Evolutionary conservation across 2,797 vertebrate genomes (phyloP), one percentile per base, ranked within the genome.

Genomic region (Ptychobarbus kaznakovi): DNA sequence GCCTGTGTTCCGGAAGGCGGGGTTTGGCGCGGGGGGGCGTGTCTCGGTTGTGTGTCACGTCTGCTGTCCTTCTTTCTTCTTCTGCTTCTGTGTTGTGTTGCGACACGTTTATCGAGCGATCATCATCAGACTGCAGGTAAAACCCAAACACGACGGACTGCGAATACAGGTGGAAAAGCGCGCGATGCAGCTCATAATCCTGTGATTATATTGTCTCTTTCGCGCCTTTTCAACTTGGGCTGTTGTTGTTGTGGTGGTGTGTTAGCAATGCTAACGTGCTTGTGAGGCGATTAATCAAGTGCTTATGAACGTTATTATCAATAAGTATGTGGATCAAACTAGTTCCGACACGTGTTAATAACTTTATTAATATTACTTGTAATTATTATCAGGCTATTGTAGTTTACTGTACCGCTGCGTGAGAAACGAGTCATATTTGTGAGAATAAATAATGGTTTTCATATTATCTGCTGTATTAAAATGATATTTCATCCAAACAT

Each of bases 61-160:
- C 74, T 78, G 82, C 82, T 78, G 74, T 84, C 20, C 53, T 32
- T 84, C 82, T 84, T 84, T 70, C 58, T 80, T 80, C 56, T 51
- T 13, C 63, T 68, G 15, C 40, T 32, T 32, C 32, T 63, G 70
- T 2, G 40, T 15, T 78, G n/a, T 42, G 75, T 42, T 4, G 61
- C n/a, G 82, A 46, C 46, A 56, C 58, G 61, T 53, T 77, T 49
- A 70, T 70, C 63, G 16, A 10, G 46, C 16, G 70, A 63, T 58
- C 8, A n/a, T 58, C 8, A 1, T 78, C 65, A 42, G 20, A 40
- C 40, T 7, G 49, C 61, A 58, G 82, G 82, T 84, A 11, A 78
- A 25, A 10, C 4, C 6, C 1, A 8, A 1, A 73, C 18, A 22
- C 6, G 4, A 10, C 1, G 1, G 2, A 28, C 6, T 18, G 44